These are phyloP conservation scores for Dendrolimus pini DNA, from an alignment of 2,888 invertebrate species.

Conservation along the genomic window DNA sequence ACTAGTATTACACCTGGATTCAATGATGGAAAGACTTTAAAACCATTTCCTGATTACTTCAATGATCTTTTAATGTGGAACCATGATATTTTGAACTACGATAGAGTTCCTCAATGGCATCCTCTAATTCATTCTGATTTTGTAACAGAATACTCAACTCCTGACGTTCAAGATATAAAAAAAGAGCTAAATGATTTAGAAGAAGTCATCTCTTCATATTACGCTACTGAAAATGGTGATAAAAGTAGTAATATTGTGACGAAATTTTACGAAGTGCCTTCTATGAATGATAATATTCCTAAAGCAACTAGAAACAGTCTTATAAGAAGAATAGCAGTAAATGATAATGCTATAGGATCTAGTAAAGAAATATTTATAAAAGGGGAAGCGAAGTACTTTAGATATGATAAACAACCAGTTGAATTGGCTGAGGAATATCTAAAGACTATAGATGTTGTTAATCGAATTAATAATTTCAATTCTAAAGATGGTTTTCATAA, in stretches of 20 bases:
- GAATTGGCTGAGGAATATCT: background rate
- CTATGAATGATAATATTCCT: background rate
- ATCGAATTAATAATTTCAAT: background rate
- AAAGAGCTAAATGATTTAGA: constrained; percentile 18
- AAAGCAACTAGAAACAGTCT: background rate
- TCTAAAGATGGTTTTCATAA: background rate
- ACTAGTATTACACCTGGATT: background rate
- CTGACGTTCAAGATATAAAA: constrained; percentile 15
- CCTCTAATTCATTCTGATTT: constrained; percentile 16
- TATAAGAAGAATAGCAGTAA: no score
- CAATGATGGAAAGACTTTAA: background rate
- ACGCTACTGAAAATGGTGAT: background rate
- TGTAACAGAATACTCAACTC: constrained; percentile 15
- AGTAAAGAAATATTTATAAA: constrained; percentile 14
- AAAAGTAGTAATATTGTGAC: no score
- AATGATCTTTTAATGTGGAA: constrained; percentile 40
- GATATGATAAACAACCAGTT: constrained; percentile 11
- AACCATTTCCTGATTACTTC: constrained; percentile 27
- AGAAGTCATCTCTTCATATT: background rate
- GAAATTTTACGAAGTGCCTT: background rate
- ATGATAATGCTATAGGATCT: background rate
- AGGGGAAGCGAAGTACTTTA: constrained; percentile 18
- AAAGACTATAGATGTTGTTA: background rate
- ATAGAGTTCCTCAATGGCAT: constrained; percentile 22
- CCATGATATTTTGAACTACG: constrained; percentile 31